A percentile compares a stretch with the other conserved stretches of the same genome.
phyloP scores from a whole-genome alignment of 1,140 invertebrate genomes.

The Nasonia giraulti region DNA sequence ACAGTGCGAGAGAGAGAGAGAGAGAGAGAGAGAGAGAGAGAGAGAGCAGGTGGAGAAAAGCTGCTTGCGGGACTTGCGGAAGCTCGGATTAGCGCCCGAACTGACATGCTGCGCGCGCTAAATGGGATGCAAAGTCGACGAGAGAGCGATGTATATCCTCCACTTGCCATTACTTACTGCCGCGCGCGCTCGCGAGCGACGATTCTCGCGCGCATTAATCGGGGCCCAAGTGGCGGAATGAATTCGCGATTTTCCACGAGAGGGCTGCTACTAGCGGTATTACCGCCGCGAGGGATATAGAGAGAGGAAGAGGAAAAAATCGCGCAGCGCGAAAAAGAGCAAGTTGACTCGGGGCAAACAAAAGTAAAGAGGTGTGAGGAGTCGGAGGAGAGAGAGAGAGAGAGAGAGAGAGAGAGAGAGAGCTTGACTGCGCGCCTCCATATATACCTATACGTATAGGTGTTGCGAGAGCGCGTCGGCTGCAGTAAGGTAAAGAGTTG shows the following conservation, averaged over 20 bases:
- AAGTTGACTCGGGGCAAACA: conserved; percentile 17
- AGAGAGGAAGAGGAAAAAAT: neutral
- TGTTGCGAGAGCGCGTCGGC: neutral
- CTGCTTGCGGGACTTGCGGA: conserved; percentile 52
- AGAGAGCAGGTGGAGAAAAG: conserved; percentile 54
- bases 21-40: neutral
- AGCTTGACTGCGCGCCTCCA: too few relatives aligned
- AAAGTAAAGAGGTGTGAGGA: conserved; percentile 6
- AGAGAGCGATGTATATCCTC: neutral
- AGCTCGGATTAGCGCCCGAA: conserved; percentile 58
- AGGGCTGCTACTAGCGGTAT: conserved; percentile 4
- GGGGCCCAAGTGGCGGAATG: neutral
- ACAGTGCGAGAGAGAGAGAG: conserved; percentile 12
- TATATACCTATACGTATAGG: too few relatives aligned
- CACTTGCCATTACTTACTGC: neutral
- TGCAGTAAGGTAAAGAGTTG: conserved; percentile 25
- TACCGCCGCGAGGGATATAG: conserved; percentile 28
- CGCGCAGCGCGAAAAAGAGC: neutral
- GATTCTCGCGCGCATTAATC: neutral
- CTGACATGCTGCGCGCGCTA: conserved; percentile 51
- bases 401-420: too few relatives aligned
- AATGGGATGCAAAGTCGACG: conserved; percentile 61
- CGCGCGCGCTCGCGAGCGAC: too few relatives aligned
- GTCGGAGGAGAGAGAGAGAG: neutral
- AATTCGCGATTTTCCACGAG: conserved; percentile 34